phyloP scores from a whole-genome alignment of 2,113 vertebrate genomes.

The Albula glossodonta region DNA sequence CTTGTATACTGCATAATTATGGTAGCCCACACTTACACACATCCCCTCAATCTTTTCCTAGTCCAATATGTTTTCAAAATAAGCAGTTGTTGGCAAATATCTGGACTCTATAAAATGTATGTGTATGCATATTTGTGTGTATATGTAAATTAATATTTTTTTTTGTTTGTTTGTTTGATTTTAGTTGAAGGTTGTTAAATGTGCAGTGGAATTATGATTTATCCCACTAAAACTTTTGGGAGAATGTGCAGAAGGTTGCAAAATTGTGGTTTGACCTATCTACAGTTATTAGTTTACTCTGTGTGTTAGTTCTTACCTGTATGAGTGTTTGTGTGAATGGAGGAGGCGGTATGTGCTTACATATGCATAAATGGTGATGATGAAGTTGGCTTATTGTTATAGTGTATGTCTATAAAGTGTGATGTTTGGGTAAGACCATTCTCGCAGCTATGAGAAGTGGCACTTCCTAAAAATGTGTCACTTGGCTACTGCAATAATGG shows the following conservation, averaged over 20 bases:
- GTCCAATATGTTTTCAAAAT: conserved; percentile 21
- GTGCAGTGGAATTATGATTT: conserved; percentile 2
- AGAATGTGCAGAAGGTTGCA: conserved; percentile 10
- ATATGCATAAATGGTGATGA: background rate
- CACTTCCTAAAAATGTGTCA: background rate
- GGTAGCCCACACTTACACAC: background rate
- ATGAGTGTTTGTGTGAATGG: conserved; percentile 18
- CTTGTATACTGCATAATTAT: background rate
- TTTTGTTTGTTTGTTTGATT: conserved; percentile 14
- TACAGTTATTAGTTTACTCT: conserved; percentile 11
- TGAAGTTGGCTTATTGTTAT: conserved; percentile 23
- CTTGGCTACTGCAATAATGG: conserved; percentile 12
- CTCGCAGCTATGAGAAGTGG: conserved; percentile 1
- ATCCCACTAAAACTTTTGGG: conserved; percentile 23
- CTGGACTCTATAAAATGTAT: conserved; percentile 15
- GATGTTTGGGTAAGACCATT: conserved; percentile 16
- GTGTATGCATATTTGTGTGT: background rate
- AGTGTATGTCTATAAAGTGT: conserved; percentile 10
- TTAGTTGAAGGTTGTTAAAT: conserved; percentile 7
- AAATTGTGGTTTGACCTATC: conserved; percentile 21
- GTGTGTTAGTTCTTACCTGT: conserved; percentile 4
- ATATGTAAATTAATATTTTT: background rate
- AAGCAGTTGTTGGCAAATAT: conserved; percentile 13
- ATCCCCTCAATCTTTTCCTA: background rate
- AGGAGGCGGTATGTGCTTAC: conserved; percentile 11